A percentile compares a stretch with the other conserved stretches of the same genome.
These are phyloP conservation scores for Tiaroga cobitis DNA, from an alignment of 2,797 vertebrate species.

Conservation along the genomic window DNA sequence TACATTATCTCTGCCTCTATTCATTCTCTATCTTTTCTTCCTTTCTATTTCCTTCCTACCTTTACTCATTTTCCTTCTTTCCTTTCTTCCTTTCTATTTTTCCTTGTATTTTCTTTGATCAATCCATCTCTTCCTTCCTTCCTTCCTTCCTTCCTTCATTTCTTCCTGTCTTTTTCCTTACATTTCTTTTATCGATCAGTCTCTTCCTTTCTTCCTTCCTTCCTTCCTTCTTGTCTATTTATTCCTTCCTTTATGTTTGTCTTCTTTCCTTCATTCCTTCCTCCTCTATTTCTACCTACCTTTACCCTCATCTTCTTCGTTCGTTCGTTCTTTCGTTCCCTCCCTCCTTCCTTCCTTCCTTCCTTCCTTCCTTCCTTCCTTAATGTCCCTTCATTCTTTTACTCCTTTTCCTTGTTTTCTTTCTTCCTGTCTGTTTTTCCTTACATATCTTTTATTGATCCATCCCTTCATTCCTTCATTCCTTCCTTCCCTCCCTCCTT, in stretches of 20 bases:
- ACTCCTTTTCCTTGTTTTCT: not conserved
- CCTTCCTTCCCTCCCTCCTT: not conserved
- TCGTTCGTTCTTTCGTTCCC: not conserved
- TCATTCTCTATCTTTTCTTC: not conserved
- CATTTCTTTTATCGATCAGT: not conserved
- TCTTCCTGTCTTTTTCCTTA: not conserved
- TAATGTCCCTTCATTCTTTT: too few species aligned
- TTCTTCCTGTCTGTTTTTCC: not conserved
- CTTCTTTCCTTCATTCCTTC: too few species aligned
- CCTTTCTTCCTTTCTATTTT: not conserved
- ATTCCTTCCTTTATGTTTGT: not conserved
- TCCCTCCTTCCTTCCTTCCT: not conserved
- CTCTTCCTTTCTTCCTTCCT: not conserved
- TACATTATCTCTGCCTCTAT: not conserved
- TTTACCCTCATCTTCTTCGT: too few species aligned
- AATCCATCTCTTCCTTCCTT: not conserved
- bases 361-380: not conserved
- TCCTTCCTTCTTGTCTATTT: not conserved
- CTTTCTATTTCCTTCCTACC: not conserved
- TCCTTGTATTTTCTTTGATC: not conserved
- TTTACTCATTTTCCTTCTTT: not conserved
- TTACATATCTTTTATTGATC: not conserved
- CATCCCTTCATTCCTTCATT: not conserved
- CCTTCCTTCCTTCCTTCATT: not conserved
- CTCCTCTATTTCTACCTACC: not conserved